Evolutionary conservation across 1,140 invertebrate species (phyloP).

Genomic region (Microplitis mediator): DNA sequence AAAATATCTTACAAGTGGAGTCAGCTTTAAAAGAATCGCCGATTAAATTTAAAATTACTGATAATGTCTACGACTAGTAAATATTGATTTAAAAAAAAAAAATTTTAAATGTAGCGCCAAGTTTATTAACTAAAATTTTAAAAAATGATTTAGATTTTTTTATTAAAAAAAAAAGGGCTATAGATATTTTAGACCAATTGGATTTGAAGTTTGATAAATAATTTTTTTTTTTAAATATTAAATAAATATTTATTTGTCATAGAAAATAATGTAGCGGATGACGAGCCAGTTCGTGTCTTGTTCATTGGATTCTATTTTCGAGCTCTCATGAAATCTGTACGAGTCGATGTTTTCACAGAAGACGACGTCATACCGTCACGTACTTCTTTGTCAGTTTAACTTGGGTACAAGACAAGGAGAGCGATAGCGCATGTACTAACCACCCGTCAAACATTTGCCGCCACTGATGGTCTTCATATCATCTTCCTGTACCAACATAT

Average conservation of each 20-base stretch:
- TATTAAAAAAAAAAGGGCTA: background rate
- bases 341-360: conserved; percentile 21
- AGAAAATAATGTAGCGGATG: background rate
- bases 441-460: background rate
- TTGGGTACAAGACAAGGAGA: background rate
- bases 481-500: background rate
- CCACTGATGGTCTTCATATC: background rate
- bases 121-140: background rate
- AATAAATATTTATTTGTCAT: conserved; percentile 9
- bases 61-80: no score
- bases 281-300: background rate
- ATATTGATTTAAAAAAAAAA: background rate
- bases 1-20: no score
- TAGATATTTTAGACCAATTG: no score
- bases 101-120: conserved; percentile 2
- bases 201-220: background rate
- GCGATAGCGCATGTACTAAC: conserved; percentile 11
- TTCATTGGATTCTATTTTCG: conserved; percentile 1
- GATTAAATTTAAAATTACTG: no score
- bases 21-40: no score
- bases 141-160: background rate
- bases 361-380: no score
- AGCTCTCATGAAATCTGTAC: background rate
- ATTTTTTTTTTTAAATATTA: background rate
- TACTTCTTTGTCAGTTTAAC: background rate